Conservation (phyloP, 2,113 vertebrate genomes). For the Spizaetus ornatus region DNA sequence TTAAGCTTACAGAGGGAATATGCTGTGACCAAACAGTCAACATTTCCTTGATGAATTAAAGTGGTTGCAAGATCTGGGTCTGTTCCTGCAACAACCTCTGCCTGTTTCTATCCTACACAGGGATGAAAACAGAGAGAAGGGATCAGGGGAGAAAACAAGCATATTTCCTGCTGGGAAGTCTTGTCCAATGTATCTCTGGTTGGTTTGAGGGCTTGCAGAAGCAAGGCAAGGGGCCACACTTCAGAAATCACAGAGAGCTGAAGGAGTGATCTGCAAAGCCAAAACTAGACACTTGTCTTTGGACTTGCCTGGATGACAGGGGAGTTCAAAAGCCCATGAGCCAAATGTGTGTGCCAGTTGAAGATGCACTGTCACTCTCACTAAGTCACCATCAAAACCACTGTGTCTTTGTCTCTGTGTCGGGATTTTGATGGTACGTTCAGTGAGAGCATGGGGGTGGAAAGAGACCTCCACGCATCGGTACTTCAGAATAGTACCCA, state of each 20-base stretch:
- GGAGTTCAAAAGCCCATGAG: background rate
- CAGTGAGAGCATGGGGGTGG: background rate
- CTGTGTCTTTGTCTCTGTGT: background rate
- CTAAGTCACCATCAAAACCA: background rate
- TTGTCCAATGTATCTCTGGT: background rate
- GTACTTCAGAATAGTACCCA: background rate
- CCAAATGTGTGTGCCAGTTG: background rate
- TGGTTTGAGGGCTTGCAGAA: background rate
- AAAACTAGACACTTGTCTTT: background rate
- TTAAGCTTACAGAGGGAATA: background rate
- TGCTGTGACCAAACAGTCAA: background rate
- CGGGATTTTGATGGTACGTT: background rate
- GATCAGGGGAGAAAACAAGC: background rate
- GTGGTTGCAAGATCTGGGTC: background rate
- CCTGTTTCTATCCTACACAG: background rate
- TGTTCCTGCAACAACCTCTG: background rate
- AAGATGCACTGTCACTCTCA: background rate
- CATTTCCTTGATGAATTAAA: background rate
- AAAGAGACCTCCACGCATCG: fast-evolving
- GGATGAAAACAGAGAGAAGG: background rate
- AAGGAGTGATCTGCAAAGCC: background rate
- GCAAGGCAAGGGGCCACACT: background rate
- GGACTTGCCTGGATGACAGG: background rate
- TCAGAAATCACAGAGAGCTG: background rate
- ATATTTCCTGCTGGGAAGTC: background rate